phyloP scores from a whole-genome alignment of 2,797 vertebrate species.

The Oreochromis grahami region DNA sequence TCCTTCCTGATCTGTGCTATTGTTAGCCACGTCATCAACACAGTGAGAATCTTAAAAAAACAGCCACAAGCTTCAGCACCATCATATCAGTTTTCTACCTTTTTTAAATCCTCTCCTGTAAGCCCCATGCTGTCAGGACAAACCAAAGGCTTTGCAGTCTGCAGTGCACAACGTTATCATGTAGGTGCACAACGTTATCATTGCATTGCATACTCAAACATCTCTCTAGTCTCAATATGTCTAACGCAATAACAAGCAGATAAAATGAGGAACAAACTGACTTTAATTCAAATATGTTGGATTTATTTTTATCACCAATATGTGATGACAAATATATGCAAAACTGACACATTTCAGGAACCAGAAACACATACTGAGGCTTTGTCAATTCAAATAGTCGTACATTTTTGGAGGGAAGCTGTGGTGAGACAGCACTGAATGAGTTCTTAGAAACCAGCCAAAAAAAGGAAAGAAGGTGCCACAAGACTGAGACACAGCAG shows the following conservation, averaged over 20 bases:
- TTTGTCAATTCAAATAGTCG: neutral
- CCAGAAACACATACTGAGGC: neutral
- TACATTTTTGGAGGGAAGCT: neutral
- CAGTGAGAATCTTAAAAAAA: neutral
- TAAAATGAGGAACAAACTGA: neutral
- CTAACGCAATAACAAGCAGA: neutral
- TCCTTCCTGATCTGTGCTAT: neutral
- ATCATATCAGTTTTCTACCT: neutral
- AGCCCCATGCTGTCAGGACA: neutral
- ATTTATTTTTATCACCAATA: neutral
- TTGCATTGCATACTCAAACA: neutral
- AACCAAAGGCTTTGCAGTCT: neutral
- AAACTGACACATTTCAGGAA: neutral
- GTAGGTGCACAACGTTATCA: neutral
- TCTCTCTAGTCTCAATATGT: neutral
- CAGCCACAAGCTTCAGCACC: neutral
- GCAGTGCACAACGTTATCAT: neutral
- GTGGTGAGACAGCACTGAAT: neutral
- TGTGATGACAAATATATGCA: neutral
- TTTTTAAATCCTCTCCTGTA: neutral
- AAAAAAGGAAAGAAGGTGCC: constrained; percentile 24
- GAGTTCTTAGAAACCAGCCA: constrained; percentile 14
- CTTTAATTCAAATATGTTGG: neutral
- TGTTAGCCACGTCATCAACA: neutral
- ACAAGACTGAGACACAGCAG: neutral